Base-by-base conservation (phyloP, 2,888 invertebrate species). In the Brachyptera risi region DNA sequence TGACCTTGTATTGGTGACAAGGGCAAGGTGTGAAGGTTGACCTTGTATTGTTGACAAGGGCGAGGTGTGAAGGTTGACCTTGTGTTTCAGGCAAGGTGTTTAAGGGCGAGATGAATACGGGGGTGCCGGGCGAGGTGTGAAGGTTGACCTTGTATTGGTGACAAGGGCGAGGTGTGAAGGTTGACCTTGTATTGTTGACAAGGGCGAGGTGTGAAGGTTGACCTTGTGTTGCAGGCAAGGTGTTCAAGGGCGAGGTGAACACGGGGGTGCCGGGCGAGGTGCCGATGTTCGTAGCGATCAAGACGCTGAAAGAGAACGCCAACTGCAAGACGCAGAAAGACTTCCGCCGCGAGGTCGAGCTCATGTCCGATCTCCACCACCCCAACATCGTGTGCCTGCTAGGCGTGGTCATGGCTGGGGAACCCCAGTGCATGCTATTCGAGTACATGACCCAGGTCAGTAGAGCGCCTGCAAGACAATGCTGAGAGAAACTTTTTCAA, bases 321-420 rank as follows among this genome's bases (percentile, higher is more conserved):
- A 90, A 90, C 35, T 84, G 90, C 0, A 96, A 96, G 77, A 92
- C 92, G 1, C 90, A 91, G 71, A 88, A 88, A 65, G 96, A 96
- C 74, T 97, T 97, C 74, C 86, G 90, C 71, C 82, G 95, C 60
- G 97, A 98, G 80, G 94, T 95, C 62, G 95, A 95, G 74, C 79
- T 96, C 58, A 95, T 97, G 80, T 92, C 94, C 0, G 95, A 96
- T 74, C 78, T 98, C 63, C 87, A 91, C 65, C 98, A 98, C 78
- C 92, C 93, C 1, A 96, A 98, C 74, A 94, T 99, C 69, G 93
- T 97, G 44, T 94, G 95, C 75, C 85, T 98, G 67, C 81, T 98
- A 62, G 97, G 96, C 0, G 94, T 96, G 7, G 90, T 93, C 61
- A 80, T 92, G 63, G 88, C 90, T 69, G 90, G 92, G 69, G 90